phyloP scores from a whole-genome alignment of 2,888 invertebrate genomes.

The Drosophila vallismaia region DNA sequence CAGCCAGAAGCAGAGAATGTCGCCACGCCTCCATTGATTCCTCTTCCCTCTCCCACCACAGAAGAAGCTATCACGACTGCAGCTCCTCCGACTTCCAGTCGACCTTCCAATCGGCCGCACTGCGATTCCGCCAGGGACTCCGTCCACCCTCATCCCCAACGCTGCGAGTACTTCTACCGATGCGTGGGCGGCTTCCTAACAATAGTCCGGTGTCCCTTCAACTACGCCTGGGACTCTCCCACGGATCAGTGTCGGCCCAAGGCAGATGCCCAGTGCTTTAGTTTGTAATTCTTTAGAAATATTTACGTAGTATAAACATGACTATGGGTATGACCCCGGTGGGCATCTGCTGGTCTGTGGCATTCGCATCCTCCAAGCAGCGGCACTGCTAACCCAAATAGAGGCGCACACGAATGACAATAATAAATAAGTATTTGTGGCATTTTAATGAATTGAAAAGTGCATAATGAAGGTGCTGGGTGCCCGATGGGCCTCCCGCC shows the following conservation, averaged over 20 bases:
- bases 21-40: background rate
- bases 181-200: conserved; percentile 71
- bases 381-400: conserved; percentile 52
- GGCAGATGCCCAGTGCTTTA: conserved; percentile 60
- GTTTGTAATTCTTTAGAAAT: conserved; percentile 15
- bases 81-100: background rate
- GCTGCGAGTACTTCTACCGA: conserved; percentile 77
- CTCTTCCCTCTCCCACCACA: background rate
- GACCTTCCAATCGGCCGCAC: conserved; percentile 45
- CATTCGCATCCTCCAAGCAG: conserved; percentile 22
- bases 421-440: conserved; percentile 76
- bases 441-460: conserved; percentile 71
- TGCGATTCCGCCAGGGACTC: conserved; percentile 48
- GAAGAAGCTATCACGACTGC: background rate
- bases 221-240: conserved; percentile 72
- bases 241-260: conserved; percentile 64
- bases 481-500: conserved; percentile 6
- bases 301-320: background rate
- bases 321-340: background rate
- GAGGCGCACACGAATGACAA: conserved; percentile 57
- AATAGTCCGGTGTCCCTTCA: conserved; percentile 72
- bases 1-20: background rate
- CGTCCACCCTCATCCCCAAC: conserved; percentile 66
- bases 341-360: background rate
- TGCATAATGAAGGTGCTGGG: conserved; percentile 44